Evolutionary conservation across 2,797 vertebrate genomes (phyloP), one percentile per base, ranked within the genome.

Genomic region (Crocidura indochinensis): DNA sequence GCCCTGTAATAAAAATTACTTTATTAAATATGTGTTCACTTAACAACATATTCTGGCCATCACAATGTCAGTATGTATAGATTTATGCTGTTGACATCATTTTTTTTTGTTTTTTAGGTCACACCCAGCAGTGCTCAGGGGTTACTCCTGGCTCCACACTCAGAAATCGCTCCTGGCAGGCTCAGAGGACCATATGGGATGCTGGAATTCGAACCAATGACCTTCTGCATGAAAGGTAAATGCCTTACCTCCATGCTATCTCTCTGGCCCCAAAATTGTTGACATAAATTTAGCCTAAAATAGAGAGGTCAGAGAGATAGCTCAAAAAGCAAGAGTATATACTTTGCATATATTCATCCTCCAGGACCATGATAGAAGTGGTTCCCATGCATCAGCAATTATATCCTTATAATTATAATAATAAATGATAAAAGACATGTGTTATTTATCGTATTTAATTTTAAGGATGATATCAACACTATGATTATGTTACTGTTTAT

Each of bases 231-330:
- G 38, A 2, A 38, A 38, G 38, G 38, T 5, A 38, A 38, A 38
- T 5, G 5, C 5, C 38, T 38, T 38, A 38, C 38, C 5, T 38
- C 38, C 38, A 38, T 38, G 38, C 38, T 38, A 38, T 38, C 38
- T 38, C 38, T 38, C 38, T 38, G 38, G 38, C 38, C 38, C 38
- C 38, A 38, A 38, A 38, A 38, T 38, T 87, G 6, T 31, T 81
- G 49, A 76, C 10, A 51, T 27, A 87, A 89, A 64, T 87, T 51
- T 93, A 84, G 31, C 64, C 80, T 84, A 85, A 85, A 87, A 68
- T 87, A 85, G 84, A 31, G 15, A 81, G 27, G 80, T 2, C 78
- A 74, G 51, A 12, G 17, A 53, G 51, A 53, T 53, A 53, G 51
- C 4, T 53, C 51, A 53, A 53, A 53, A 17, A 14, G 17, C 51